These are phyloP conservation scores for Nesogale talazaci DNA, from an alignment of 2,113 vertebrate species.

Conservation along the genomic window DNA sequence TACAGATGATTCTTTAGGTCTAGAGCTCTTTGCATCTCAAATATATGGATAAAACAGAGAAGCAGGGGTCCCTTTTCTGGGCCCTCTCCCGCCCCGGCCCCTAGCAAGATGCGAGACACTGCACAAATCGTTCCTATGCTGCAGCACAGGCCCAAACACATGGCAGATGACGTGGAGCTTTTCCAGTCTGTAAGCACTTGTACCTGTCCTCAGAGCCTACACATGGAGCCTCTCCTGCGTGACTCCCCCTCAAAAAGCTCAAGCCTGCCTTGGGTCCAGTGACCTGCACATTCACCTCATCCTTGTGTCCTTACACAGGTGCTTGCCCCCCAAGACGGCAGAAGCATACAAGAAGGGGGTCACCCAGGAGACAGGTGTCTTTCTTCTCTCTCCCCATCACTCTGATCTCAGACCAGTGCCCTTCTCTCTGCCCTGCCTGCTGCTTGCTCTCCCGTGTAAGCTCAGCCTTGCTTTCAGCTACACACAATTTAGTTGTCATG, in stretches of 20 bases:
- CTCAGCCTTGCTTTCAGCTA: neutral
- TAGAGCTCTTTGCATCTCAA: neutral
- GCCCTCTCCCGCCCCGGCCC: too few relatives aligned
- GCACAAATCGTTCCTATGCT: neutral
- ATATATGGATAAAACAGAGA: neutral
- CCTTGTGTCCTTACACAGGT: neutral
- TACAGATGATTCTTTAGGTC: neutral
- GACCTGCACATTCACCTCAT: neutral
- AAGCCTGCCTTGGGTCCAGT: neutral
- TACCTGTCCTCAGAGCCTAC: neutral
- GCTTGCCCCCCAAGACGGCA: neutral
- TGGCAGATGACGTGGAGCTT: accelerated
- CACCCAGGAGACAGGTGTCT: neutral
- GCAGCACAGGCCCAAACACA: neutral
- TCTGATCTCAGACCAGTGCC: neutral
- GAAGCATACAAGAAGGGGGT: neutral
- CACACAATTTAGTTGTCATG: neutral
- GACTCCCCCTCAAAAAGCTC: neutral
- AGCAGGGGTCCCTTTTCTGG: neutral
- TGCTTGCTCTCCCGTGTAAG: neutral
- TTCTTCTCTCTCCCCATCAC: neutral
- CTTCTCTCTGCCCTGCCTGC: neutral
- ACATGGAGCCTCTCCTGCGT: neutral
- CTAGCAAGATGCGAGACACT: neutral
- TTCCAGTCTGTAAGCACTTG: accelerated